Base-by-base conservation (phyloP, 1,140 invertebrate species). In the Littorina saxatilis region DNA sequence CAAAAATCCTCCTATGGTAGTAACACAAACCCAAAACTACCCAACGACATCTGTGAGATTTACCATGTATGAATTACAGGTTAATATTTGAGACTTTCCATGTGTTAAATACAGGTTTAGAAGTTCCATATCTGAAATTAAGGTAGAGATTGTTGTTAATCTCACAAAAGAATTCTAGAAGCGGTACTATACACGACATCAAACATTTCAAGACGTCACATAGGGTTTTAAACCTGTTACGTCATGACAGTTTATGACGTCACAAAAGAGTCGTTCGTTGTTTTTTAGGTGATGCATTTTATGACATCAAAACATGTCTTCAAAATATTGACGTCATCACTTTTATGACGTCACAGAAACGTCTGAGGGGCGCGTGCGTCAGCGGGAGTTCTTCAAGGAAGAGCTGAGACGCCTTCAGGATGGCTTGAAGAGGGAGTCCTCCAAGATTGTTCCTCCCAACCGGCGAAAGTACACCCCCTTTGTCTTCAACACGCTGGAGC, bases 401-500 rank as follows among this genome's bases (percentile, higher is more conserved):
- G 87, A 88, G 50, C 75, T 88, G 17, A 82, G 40, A 29, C 39
- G 87, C 58, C 78, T 88, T 20, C 79, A 87, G 50, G 78, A 80
- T 61, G 80, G 81, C 37, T 63, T 88, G 29, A 84, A 82, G 50
- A 77, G 78, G 32, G 85, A 88, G 75, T 83, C 79, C 29, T 85
- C 86, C 9, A 86, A 86, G 68, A 88, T 88, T 4, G 32, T 81
- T 5, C 74, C 82, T 27, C 87, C 87, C 4, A 55, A 74, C 79
- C 88, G 89, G 32, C 81, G 83, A 58, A 79, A 83, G 66, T 63
- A 88, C 74, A 82, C 77, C 3, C 89, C 89, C 2, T 87, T 87
- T 82, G 83, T 85, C 15, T 89, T 88, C 84, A 89, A 85, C 63
- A 83, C 78, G 27, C 73, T 90, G 37, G 86, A 84, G 55, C 89